These are phyloP conservation scores for human (Homo sapiens) DNA, from an alignment of 2,113 vertebrate genomes.

Conservation along the genomic window GRCh38 chrX:46322501-46323000, in stretches of 20 bases:
- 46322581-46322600: neutral
- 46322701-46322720: neutral
- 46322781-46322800: neutral
- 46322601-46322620: neutral
- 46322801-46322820: neutral
- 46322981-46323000: too few relatives aligned
- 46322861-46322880: neutral
- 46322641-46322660: slow-evolving; percentile 3
- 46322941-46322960: too few relatives aligned
- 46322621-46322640: neutral
- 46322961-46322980: too few relatives aligned
- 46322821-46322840: neutral
- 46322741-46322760: neutral
- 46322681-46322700: neutral
- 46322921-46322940: too few relatives aligned
- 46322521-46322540: neutral
- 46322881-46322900: neutral
- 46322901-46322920: neutral
- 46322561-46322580: neutral
- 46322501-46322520: neutral
- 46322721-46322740: neutral
- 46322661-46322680: neutral
- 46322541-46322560: neutral
- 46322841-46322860: neutral
- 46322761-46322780: neutral